phyloP scores from a whole-genome alignment of 2,888 invertebrate species.

The Erynnis tages region DNA sequence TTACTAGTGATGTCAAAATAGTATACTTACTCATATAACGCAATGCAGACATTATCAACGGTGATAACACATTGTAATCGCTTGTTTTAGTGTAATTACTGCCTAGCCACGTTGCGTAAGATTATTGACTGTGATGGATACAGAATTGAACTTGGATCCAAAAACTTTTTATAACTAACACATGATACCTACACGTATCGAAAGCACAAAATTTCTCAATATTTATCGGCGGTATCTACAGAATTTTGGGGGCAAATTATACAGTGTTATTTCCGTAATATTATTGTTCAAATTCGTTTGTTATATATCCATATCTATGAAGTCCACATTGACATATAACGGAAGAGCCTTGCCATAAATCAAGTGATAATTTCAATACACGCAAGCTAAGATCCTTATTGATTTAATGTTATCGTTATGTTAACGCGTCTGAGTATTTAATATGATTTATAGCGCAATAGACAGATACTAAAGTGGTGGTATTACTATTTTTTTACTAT shows the following conservation, averaged over 20 bases:
- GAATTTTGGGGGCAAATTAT: too few species aligned
- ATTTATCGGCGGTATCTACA: too few species aligned
- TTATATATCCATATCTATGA: too few species aligned
- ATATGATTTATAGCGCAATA: conserved; percentile 15
- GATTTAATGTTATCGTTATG: conserved; percentile 15
- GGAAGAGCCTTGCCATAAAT: too few species aligned
- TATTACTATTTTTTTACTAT: conserved; percentile 11
- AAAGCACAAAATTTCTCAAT: too few species aligned
- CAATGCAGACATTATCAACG: conserved; percentile 44
- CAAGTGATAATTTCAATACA: neutral
- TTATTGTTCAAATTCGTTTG: too few species aligned
- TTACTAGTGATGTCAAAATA: conserved; percentile 13
- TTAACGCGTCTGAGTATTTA: neutral
- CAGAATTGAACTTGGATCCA: too few species aligned
- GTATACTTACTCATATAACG: conserved; percentile 32
- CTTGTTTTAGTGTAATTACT: conserved; percentile 55
- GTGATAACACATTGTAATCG: conserved; percentile 61
- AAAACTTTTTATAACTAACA: too few species aligned
- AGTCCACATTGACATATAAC: too few species aligned
- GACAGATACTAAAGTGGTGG: neutral
- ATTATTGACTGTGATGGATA: neutral
- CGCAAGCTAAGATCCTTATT: conserved; percentile 1
- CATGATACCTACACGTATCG: too few species aligned
- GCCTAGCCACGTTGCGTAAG: conserved; percentile 2
- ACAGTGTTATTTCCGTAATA: too few species aligned